Evolutionary conservation across 2,797 vertebrate genomes (phyloP), one percentile per base, ranked within the genome.

Genomic region (Hippocampus kuda): DNA sequence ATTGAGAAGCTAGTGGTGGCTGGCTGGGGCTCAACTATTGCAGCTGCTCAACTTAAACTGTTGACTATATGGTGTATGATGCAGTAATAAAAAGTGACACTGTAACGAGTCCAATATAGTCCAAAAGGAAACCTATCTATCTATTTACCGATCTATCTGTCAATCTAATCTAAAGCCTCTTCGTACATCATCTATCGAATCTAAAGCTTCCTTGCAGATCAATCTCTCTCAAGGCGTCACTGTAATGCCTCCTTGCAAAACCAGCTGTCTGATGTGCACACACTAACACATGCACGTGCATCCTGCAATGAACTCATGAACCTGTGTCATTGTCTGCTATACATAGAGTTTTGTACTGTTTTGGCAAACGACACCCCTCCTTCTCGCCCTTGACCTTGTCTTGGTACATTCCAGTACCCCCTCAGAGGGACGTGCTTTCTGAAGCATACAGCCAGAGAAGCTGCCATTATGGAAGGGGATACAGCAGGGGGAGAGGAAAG

Each of bases 351-450:
- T 78, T 38, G 76, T 72, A 75, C 77, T 80, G 75, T 81, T 82
- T 38, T 38, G 77, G 75, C 79, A 68, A 67, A 75, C 77, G 72
- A 72, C 84, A 79, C 80, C 84, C 83, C 86, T 81, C 76, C 38
- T 51, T n/a, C 46, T 54, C 68, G 77, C 70, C 84, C 77, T 83
- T 88, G 87, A 90, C 85, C 88, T 88, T 88, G 87, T 86, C 67
- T 88, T 90, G 88, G 89, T 87, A 90, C 85, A 85, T 85, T 88
- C 89, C 87, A 80, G 84, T 68, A 82, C 84, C 85, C 34, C 84
- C 84, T 81, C 74, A 4, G 83, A 85, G 86, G 75, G 75, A 71
- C 82, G 83, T 84, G 86, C 83, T 88, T 88, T 88, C 86, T 88
- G 85, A 85, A 90, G 87, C 85, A 81, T 84, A 87, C 81, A 78